Percentiles rank a stretch among this genome's conserved stretches.
Evolutionary conservation across 2,888 invertebrate species (phyloP).

Genomic region (Heliothis peltigera): DNA sequence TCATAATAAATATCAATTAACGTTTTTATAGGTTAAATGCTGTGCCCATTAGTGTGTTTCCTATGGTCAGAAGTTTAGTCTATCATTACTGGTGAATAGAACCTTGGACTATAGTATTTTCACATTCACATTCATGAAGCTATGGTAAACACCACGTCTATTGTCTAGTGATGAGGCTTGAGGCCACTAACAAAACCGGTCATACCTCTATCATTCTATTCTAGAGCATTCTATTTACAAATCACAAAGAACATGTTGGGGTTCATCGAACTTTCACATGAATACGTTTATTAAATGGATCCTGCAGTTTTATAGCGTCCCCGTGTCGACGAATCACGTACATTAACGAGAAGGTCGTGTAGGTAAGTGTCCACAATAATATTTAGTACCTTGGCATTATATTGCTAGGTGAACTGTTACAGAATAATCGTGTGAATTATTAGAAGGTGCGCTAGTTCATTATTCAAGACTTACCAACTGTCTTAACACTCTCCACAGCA

Average conservation of each 20-base stretch:
- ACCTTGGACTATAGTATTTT: not conserved
- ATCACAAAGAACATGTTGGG: slow-evolving; percentile 58
- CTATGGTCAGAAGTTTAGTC: too few relatives aligned
- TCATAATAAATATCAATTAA: slow-evolving; percentile 37
- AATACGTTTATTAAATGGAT: slow-evolving; percentile 73
- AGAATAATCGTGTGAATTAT: slow-evolving; percentile 23
- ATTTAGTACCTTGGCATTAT: slow-evolving; percentile 11
- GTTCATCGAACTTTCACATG: slow-evolving; percentile 70
- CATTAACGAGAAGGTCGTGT: slow-evolving; percentile 4
- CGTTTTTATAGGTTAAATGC: slow-evolving; percentile 28
- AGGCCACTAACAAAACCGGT: slow-evolving; percentile 14
- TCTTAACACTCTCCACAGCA: slow-evolving; percentile 20
- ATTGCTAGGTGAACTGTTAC: slow-evolving; percentile 4
- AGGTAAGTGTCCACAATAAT: slow-evolving; percentile 20
- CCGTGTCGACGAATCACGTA: slow-evolving; percentile 47
- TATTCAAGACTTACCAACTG: slow-evolving; percentile 3
- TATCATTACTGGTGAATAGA: not conserved
- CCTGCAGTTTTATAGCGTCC: slow-evolving; percentile 70
- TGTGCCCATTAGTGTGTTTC: slow-evolving; percentile 19
- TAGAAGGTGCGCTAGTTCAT: slow-evolving; percentile 15
- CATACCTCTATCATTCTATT: slow-evolving; percentile 36
- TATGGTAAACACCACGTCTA: slow-evolving; percentile 3
- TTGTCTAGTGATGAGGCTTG: slow-evolving; percentile 7
- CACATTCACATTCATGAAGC: not conserved
- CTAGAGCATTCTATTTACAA: slow-evolving; percentile 59